Base-by-base conservation (phyloP, 1,140 invertebrate species). In the Elysia chlorotica region DNA sequence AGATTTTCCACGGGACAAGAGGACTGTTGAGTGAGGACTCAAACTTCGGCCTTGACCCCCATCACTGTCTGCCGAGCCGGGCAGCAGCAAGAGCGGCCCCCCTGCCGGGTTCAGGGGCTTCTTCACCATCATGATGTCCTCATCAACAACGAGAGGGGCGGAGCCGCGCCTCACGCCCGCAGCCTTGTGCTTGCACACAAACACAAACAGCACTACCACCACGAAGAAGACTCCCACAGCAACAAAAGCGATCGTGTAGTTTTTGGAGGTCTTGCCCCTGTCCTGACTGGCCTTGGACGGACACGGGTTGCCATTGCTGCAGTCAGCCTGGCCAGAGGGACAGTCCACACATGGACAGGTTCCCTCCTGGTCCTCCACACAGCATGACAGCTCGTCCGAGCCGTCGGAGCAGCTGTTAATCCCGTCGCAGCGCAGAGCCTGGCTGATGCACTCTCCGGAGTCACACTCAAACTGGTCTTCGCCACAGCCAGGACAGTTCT, bases 401-500 rank as follows among this genome's bases (percentile, higher is more conserved):
- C 89, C 88, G 84, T 96, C 94, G 0, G 89, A 90, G 80, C 94
- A 96, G 78, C 96, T 93, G 6, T 76, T 54, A n/a, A 59, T 70
- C 21, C 85, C 80, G 82, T 91, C 89, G 87, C 92, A 92, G 21
- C 82, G 78, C 36, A 95, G 96, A 83, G 95, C 94, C 74, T 91
- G 92, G 0, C 95, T 94, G 72, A 99, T 81, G 69, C 84, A 85
- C 48, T 80, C 69, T 4, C 81, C 78, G 75, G 78, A 80, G 17
- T 74, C 61, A 76, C 85, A 86, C 48, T 78, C 76, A 65, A 82
- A 85, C 71, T 83, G 73, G 17, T 59, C 35, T 1, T 67, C 94
- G 79, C 95, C 97, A 74, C 84, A 86, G 89, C 74, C 96, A 92
- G 0, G 94, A 94, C 6, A 96, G 93, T 48, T 93, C 93, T 1